A percentile compares a stretch with the other conserved stretches of the same genome.
Conservation (phyloP, 2,888 invertebrate genomes). For the Pristionchus fissidentatus region DNA sequence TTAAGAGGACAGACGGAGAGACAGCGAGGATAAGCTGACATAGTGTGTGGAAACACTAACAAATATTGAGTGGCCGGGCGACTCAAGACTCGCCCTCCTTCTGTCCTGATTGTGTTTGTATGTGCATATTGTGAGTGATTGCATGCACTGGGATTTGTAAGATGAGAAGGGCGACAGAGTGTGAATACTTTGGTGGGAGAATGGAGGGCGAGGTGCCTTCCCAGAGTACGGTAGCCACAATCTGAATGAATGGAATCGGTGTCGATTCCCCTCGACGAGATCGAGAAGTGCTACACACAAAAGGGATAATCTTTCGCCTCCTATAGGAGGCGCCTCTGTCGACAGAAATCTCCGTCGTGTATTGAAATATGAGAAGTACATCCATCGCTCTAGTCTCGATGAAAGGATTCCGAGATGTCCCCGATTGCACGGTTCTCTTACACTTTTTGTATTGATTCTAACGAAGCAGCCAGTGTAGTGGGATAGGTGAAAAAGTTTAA, state of each 20-base stretch:
- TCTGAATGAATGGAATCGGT: constrained; percentile 20
- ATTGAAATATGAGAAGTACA: constrained; percentile 30
- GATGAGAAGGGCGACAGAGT: constrained; percentile 29
- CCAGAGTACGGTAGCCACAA: not conserved
- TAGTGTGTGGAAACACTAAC: constrained; percentile 10
- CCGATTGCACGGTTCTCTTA: not conserved
- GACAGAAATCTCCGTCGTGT: not conserved
- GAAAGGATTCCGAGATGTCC: not conserved
- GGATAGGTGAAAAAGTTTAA: not conserved
- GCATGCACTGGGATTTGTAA: constrained; percentile 28
- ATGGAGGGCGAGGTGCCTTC: not conserved
- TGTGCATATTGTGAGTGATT: constrained; percentile 10
- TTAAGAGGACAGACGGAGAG: not conserved
- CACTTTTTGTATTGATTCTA: not conserved
- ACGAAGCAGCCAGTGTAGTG: not conserved
- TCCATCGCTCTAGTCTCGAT: not conserved
- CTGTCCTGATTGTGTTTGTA: constrained; percentile 36
- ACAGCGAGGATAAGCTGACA: constrained; percentile 10
- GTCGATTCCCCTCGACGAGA: not conserved
- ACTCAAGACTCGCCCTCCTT: too few species aligned
- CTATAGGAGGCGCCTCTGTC: not conserved
- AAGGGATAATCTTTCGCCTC: constrained; percentile 23
- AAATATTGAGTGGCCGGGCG: constrained; percentile 40
- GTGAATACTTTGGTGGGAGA: too few species aligned
- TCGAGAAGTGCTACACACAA: constrained; percentile 7